Conservation (phyloP, 2,888 invertebrate genomes). For the Rosalia funebris region DNA sequence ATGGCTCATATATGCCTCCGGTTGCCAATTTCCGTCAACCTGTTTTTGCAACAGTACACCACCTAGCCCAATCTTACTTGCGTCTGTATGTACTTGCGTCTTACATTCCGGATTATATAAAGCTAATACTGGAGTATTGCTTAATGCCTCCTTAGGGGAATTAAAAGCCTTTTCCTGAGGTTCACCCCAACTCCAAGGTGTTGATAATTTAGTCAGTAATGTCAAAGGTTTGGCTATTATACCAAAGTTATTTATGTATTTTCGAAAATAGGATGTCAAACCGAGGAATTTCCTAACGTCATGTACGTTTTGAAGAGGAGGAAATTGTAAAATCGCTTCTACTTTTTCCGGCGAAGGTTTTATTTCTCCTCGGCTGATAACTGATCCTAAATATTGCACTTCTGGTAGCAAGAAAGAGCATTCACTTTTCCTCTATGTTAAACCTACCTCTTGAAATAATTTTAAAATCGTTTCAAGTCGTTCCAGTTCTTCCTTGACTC, state of each 20-base stretch:
- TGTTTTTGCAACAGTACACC: constrained; percentile 45
- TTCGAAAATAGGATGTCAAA: constrained; percentile 21
- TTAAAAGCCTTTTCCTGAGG: constrained; percentile 23
- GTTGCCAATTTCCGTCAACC: constrained; percentile 36
- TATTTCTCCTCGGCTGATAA: constrained; percentile 7
- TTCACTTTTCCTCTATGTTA: constrained; percentile 14
- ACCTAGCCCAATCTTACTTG: constrained; percentile 42
- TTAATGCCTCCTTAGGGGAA: constrained; percentile 11
- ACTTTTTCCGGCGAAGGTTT: constrained; percentile 11
- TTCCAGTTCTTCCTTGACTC: constrained; percentile 7
- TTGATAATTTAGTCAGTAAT: constrained; percentile 3
- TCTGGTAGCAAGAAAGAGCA: constrained; percentile 11
- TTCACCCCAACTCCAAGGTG: constrained; percentile 14
- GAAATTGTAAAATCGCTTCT: constrained; percentile 16
- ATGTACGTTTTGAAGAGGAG: constrained; percentile 15
- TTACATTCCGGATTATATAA: constrained; percentile 12
- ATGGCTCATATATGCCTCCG: constrained; percentile 46
- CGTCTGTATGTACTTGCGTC: constrained; percentile 47
- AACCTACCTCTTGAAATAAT: constrained; percentile 1
- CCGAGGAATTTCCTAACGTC: constrained; percentile 21
- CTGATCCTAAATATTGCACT: constrained; percentile 8
- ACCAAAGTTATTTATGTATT: constrained; percentile 10
- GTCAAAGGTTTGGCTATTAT: constrained; percentile 14
- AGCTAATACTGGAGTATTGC: constrained; percentile 15
- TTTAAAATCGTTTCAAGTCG: constrained; percentile 14